Conservation (phyloP, 1,140 invertebrate species). For the Luehdorfia chinensis region DNA sequence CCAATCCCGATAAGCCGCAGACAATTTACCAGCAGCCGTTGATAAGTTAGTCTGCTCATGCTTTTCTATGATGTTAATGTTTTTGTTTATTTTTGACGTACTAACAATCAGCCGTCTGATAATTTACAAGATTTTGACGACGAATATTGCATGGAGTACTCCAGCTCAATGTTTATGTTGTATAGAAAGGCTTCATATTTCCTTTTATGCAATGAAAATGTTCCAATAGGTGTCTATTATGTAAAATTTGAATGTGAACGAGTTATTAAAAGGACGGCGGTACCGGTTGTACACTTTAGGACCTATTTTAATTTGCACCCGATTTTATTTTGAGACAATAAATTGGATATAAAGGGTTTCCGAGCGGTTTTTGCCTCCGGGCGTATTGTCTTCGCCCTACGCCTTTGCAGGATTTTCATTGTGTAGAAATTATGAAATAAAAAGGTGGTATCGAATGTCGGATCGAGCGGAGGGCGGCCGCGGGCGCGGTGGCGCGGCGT, state of each 20-base stretch:
- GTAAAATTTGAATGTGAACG: constrained; percentile 24
- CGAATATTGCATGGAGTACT: not conserved
- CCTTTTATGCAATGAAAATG: constrained; percentile 8
- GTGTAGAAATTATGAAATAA: constrained; percentile 73
- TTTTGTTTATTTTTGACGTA: too few species aligned
- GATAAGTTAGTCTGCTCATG: not conserved
- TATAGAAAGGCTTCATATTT: constrained; percentile 15
- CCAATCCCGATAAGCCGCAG: constrained; percentile 51
- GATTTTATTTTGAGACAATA: constrained; percentile 75
- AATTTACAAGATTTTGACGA: not conserved
- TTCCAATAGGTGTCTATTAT: constrained; percentile 17
- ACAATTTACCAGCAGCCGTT: constrained; percentile 39
- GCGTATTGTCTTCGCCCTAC: constrained; percentile 73
- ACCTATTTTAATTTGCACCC: constrained; percentile 75
- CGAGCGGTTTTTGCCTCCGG: constrained; percentile 70
- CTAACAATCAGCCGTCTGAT: too few species aligned
- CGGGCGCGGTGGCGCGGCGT: constrained; percentile 42
- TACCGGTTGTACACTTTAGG: constrained; percentile 44
- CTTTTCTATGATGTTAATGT: constrained; percentile 4
- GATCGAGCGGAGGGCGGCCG: constrained; percentile 27
- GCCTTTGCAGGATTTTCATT: constrained; percentile 64
- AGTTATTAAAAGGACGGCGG: constrained; percentile 28
- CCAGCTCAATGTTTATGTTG: constrained; percentile 4
- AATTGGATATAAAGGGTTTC: constrained; percentile 71
- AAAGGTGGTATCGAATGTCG: constrained; percentile 72